Percentiles rank a stretch among this genome's conserved stretches.
These are phyloP conservation scores for Ciconia nigra DNA, from an alignment of 2,797 vertebrate genomes.

Conservation along the genomic window DNA sequence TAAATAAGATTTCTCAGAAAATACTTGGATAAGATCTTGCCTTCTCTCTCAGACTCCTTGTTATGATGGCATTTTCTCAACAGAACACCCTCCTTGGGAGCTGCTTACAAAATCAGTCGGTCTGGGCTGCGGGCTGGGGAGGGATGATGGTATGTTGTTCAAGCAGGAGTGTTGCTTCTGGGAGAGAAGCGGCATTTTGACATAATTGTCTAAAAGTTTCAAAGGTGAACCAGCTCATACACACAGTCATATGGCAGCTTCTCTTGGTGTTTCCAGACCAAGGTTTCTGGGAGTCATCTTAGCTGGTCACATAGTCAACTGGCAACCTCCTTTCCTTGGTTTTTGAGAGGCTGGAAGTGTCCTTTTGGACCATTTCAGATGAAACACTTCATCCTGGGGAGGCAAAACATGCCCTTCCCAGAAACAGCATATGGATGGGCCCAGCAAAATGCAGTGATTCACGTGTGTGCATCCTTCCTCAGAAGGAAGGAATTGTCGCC, in stretches of 20 bases:
- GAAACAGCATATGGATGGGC: not conserved
- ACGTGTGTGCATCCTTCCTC: rapidly evolving
- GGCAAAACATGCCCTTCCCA: not conserved
- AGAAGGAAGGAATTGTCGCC: rapidly evolving
- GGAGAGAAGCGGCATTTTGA: not conserved
- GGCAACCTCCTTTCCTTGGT: not conserved
- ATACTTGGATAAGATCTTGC: not conserved
- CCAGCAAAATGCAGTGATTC: not conserved
- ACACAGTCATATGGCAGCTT: not conserved
- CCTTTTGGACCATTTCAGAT: not conserved
- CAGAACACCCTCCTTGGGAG: not conserved
- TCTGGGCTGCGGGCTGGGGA: not conserved
- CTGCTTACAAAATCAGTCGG: not conserved
- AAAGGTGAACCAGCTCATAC: not conserved
- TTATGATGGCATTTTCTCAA: not conserved
- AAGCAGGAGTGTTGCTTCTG: not conserved
- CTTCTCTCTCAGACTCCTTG: not conserved
- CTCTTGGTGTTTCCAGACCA: not conserved
- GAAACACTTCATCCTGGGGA: not conserved
- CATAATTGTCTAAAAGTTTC: not conserved
- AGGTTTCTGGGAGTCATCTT: not conserved
- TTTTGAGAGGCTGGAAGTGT: not conserved
- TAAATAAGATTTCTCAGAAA: not conserved
- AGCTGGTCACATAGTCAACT: not conserved
- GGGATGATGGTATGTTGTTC: not conserved